Conservation (phyloP, 92 coral and sea anemone genomes). For the Blastomussa wellsi region DNA sequence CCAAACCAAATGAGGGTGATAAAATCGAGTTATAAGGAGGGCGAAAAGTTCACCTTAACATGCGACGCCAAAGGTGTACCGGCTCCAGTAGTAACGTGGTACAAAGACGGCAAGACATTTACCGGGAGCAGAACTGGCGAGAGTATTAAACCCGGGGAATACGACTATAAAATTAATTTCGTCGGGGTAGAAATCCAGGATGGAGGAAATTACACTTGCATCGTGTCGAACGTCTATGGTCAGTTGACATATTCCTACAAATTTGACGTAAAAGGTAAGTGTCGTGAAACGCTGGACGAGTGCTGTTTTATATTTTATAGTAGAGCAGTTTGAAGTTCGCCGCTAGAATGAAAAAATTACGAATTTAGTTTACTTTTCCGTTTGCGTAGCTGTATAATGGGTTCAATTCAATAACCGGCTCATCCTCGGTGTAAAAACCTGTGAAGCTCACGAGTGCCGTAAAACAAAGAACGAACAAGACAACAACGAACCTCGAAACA, state of each 20-base stretch:
- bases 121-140: conserved; percentile 14
- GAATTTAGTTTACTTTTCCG: too few species aligned
- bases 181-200: conserved; percentile 53
- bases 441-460: too few species aligned
- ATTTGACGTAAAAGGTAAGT: conserved; percentile 75
- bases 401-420: too few species aligned
- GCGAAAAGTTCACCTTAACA: conserved; percentile 20
- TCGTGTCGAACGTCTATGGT: conserved; percentile 78
- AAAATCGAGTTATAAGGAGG: conserved; percentile 11
- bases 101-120: conserved; percentile 26
- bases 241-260: conserved; percentile 63
- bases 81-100: conserved; percentile 54
- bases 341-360: neutral
- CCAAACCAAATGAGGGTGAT: conserved; percentile 23
- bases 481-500: too few species aligned
- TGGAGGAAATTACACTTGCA: conserved; percentile 74
- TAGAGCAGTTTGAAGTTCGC: neutral
- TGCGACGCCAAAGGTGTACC: conserved; percentile 65
- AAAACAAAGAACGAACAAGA: too few species aligned
- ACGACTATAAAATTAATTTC: conserved; percentile 47
- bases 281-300: neutral
- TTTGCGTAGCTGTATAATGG: too few species aligned
- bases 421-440: too few species aligned
- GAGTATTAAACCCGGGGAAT: conserved; percentile 19
- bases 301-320: neutral